Evolutionary conservation across 1,140 invertebrate species (phyloP), one percentile per base, ranked within the genome.

Genomic region (Danaus plexippus): DNA sequence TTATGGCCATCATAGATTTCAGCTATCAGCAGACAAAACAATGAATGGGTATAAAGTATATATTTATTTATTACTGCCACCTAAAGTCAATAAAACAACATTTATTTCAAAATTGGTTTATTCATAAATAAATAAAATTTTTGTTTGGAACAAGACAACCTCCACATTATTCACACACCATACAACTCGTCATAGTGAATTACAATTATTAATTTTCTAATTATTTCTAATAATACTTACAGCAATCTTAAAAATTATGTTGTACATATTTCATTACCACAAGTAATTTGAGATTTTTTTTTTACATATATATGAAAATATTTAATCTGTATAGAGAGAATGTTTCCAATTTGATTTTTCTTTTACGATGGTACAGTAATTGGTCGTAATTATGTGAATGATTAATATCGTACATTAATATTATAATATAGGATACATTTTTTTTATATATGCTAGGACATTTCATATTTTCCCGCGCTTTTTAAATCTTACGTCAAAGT

Each of bases 51-150:
- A 32, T 4, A 32, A 32, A 32, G 7, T 15, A 15, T 15, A 15
- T 15, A 15, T 3, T 4, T 32, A 3, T 32, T 6, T 32, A 32
- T 32, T 32, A 32, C 7, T 8, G 22, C 22, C 22, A 32, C 22
- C 7, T 32, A 2, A 32, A 32, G 22, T 32, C 2, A 32, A 57
- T 68, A 64, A 63, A 58, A 42, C 11, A 22, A 54, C 43, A 53
- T 48, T 55, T 80, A 80, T 75, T 84, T 84, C 69, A 86, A 86
- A 86, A 84, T 79, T 84, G 73, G 76, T 86, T 86, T 86, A 86
- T 78, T 86, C 80, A 86, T 86, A 86, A 86, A 86, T 86, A 86
- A 86, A 86, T 86, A 86, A 85, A 80, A 85, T 83, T 86, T 79
- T 85, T 82, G 80, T 83, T 85, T 85, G 78, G 77, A 86, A 85